A percentile compares a stretch with the other conserved stretches of the same genome.
Conservation (phyloP, 1,140 invertebrate genomes). For the Melitaea cinxia region DNA sequence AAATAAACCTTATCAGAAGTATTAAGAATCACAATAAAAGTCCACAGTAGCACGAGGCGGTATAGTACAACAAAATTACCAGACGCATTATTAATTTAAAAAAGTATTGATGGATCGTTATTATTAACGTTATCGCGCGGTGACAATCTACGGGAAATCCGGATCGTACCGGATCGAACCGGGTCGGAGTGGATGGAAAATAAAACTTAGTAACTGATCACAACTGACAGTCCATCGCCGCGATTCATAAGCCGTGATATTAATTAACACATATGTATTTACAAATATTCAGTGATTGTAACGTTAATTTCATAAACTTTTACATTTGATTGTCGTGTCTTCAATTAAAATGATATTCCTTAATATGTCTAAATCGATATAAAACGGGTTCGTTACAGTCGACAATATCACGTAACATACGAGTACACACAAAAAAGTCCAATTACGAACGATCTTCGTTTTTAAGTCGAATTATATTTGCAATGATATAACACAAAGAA, state of each 20-base stretch:
- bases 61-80: slow-evolving; percentile 19
- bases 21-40: neutral
- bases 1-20: neutral
- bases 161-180: slow-evolving; percentile 36
- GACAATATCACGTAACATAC: too few relatives aligned
- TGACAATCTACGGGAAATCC: slow-evolving; percentile 47
- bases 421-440: too few relatives aligned
- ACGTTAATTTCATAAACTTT: too few relatives aligned
- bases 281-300: too few relatives aligned
- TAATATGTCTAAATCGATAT: too few relatives aligned
- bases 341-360: too few relatives aligned
- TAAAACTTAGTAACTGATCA: slow-evolving; percentile 47
- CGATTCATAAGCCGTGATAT: neutral
- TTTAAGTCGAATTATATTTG: too few relatives aligned
- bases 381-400: too few relatives aligned
- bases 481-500: too few relatives aligned
- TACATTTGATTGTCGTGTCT: too few relatives aligned
- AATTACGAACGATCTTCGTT: too few relatives aligned
- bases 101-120: slow-evolving; percentile 28
- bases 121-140: slow-evolving; percentile 28
- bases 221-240: neutral
- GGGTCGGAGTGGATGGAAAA: slow-evolving; percentile 33
- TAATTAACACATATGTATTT: neutral
- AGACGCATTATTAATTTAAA: slow-evolving; percentile 35
- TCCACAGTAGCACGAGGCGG: neutral